Evolutionary conservation across 2,113 vertebrate species (phyloP).

Genomic region (Larimichthys polyactis): DNA sequence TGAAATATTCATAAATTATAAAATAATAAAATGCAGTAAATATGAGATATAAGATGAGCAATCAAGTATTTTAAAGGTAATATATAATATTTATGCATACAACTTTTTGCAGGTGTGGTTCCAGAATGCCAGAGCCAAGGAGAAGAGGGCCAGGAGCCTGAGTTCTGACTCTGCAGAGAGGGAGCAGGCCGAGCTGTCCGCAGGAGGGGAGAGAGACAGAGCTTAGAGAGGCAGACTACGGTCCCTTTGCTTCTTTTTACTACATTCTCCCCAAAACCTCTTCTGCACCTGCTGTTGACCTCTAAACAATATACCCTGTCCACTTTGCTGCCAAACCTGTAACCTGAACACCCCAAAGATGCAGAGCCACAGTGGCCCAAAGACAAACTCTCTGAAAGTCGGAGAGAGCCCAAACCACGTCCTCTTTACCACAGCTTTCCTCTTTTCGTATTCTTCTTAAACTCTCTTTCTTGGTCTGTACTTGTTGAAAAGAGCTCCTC

Average conservation of each 20-base stretch:
- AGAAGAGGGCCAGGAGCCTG: slow-evolving; percentile 92
- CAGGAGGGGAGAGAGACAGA: slow-evolving; percentile 91
- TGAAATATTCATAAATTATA: not conserved
- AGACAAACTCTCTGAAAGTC: slow-evolving; percentile 88
- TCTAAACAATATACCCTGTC: slow-evolving; percentile 58
- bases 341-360: slow-evolving; percentile 81
- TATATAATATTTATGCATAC: slow-evolving; percentile 8
- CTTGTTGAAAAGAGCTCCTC: slow-evolving; percentile 68
- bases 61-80: not conserved
- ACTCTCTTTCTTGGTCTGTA: slow-evolving; percentile 58
- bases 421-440: slow-evolving; percentile 67
- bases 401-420: slow-evolving; percentile 72
- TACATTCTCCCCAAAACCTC: slow-evolving; percentile 47
- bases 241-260: slow-evolving; percentile 47
- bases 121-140: slow-evolving; percentile 97
- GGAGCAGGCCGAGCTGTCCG: slow-evolving; percentile 83
- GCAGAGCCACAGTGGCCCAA: slow-evolving; percentile 79
- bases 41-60: too few species aligned
- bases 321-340: slow-evolving; percentile 78
- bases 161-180: slow-evolving; percentile 79
- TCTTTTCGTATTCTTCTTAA: slow-evolving; percentile 66
- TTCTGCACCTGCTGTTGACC: slow-evolving; percentile 51
- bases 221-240: slow-evolving; percentile 68
- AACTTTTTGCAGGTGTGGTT: slow-evolving; percentile 89
- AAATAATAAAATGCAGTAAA: not conserved